phyloP scores from a whole-genome alignment of 2,888 invertebrate species.

The Dolichomitus sp. region DNA sequence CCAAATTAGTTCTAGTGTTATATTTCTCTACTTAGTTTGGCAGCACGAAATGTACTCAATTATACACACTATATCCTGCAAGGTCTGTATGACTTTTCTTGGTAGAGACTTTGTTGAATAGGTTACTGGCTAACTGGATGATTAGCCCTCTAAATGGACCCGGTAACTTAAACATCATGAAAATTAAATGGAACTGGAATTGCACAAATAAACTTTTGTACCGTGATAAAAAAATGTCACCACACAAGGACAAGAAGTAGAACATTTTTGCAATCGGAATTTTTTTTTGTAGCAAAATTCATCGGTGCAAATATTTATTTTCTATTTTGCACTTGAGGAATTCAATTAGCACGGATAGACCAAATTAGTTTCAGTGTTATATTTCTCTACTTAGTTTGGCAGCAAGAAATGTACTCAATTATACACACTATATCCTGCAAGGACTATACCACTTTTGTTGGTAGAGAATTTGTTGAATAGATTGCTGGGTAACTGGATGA shows the following conservation, averaged over 20 bases:
- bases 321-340: too few relatives aligned
- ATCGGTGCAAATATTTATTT: too few relatives aligned
- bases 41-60: slow-evolving; percentile 17
- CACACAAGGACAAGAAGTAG: too few relatives aligned
- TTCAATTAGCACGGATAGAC: too few relatives aligned
- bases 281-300: too few relatives aligned
- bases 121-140: not conserved
- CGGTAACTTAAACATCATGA: too few relatives aligned
- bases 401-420: slow-evolving; percentile 14
- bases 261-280: too few relatives aligned
- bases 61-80: slow-evolving; percentile 4
- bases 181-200: too few relatives aligned
- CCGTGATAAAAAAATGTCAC: too few relatives aligned
- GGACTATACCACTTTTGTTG: not conserved
- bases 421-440: slow-evolving; percentile 1
- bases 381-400: slow-evolving; percentile 50
- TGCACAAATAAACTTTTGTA: too few relatives aligned
- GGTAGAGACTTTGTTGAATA: not conserved
- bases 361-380: slow-evolving; percentile 62
- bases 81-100: not conserved
- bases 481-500: not conserved
- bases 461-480: not conserved
- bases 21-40: slow-evolving; percentile 50
- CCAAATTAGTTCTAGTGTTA: slow-evolving; percentile 57
- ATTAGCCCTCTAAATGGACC: not conserved